Base-by-base conservation (phyloP, 2,797 vertebrate genomes). In the Pseudopleuronectes americanus region DNA sequence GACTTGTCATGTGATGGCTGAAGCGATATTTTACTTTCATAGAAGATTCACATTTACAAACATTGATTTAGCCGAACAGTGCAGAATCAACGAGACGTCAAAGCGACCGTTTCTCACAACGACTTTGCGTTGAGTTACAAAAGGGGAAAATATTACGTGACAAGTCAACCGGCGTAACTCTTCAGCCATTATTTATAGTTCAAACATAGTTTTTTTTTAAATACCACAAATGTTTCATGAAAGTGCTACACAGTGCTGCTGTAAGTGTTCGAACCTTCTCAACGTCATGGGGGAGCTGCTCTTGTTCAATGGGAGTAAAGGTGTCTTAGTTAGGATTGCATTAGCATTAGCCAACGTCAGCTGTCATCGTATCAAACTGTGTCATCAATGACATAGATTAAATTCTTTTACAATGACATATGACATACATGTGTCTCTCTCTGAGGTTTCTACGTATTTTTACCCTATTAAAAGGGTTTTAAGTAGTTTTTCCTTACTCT, bases 211-310 rank as follows among this genome's bases (percentile, higher is more conserved):
- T 73, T 58, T 58, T 43, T 52, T 0, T 17, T 52, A 75, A 21
- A 14, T 14, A 58, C 28, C 21, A 36, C 51, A 62, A 64, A 64
- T 62, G 17, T 57, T 19, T 75, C 31, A 43, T 73, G 13, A 85
- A 89, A 81, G 79, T 86, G 80, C 63, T 33, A 73, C 62, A 77
- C 56, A 82, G 81, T 81, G 79, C 74, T 76, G 38, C 48, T 77
- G 70, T 55, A 59, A 64, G 36, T 65, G 36, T 57, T 56, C 33
- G 19, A 71, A 55, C 4, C 2, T 68, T 23, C 63, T 68, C 19
- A 23, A 68, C 53, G 80, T 33, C 2, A 36, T 17, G 8, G 16
- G 24, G n/a, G n/a, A 69, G 26, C 69, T 49, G n/a, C 48, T 71
- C 12, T 28, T 45, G 49, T 21, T 57, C 31, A 64, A 22, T 14